phyloP scores from a whole-genome alignment of 2,797 vertebrate species.

The Cossypha polioptera region DNA sequence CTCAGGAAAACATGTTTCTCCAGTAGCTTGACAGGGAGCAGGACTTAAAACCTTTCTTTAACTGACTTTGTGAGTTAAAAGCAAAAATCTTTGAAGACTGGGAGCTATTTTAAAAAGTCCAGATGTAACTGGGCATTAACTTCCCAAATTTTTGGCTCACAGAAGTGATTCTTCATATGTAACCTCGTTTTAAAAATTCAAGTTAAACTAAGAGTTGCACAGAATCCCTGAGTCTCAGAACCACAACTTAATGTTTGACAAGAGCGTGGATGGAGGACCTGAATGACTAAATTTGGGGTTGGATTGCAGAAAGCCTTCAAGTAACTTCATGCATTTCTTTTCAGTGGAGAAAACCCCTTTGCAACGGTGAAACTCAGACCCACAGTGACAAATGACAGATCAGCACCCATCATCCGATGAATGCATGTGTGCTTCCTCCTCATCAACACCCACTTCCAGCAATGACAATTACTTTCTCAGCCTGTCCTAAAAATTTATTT shows the following conservation, averaged over 20 bases:
- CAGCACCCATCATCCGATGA: constrained; percentile 85
- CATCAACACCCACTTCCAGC: background rate
- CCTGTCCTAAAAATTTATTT: constrained; percentile 9
- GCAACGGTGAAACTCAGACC: constrained; percentile 91
- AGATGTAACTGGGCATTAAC: background rate
- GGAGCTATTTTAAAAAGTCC: background rate
- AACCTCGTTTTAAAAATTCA: background rate
- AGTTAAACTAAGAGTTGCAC: background rate
- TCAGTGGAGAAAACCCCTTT: constrained; percentile 94
- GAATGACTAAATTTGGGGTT: background rate
- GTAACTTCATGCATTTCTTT: background rate
- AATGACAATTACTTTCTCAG: background rate
- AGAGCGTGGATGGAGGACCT: background rate
- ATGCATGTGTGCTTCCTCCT: background rate
- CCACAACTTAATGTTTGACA: background rate
- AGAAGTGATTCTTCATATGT: background rate
- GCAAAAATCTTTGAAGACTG: background rate
- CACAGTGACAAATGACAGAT: constrained; percentile 94
- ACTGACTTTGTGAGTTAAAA: background rate
- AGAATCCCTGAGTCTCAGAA: background rate
- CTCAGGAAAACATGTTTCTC: background rate
- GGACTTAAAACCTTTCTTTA: background rate
- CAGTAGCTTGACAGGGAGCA: background rate
- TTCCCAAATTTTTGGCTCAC: background rate
- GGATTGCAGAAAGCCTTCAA: background rate